phyloP scores from a whole-genome alignment of 2,888 invertebrate genomes.

The Lampropteryx suffumata region DNA sequence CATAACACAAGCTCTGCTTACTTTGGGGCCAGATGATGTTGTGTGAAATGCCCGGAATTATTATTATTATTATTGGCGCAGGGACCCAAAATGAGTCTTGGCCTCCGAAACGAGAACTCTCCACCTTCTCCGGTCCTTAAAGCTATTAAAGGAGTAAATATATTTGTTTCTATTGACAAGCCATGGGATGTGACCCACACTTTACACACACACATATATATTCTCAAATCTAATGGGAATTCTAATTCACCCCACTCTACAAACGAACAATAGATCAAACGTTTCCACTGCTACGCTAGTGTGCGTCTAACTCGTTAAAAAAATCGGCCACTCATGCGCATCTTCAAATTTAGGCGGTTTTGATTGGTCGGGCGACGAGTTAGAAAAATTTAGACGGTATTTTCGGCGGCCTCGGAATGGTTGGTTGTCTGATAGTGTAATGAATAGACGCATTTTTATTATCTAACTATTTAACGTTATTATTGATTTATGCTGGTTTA shows the following conservation, averaged over 20 bases:
- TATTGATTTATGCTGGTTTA: background rate
- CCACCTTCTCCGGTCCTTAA: too few relatives aligned
- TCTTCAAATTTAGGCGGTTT: conserved; percentile 46
- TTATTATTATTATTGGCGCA: too few relatives aligned
- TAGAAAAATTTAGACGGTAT: conserved; percentile 65
- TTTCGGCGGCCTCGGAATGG: conserved; percentile 41
- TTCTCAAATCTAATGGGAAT: conserved; percentile 21
- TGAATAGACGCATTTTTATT: conserved; percentile 9
- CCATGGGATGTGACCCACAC: conserved; percentile 5
- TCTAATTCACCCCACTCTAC: conserved; percentile 25
- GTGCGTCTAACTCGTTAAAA: conserved; percentile 65
- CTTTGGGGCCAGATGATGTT: too few relatives aligned
- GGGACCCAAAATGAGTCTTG: too few relatives aligned
- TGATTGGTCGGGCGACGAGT: conserved; percentile 51
- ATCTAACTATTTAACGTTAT: background rate
- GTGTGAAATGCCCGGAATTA: too few relatives aligned
- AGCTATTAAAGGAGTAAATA: background rate
- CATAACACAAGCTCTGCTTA: too few relatives aligned
- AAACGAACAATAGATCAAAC: conserved; percentile 15
- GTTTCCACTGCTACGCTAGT: conserved; percentile 36
- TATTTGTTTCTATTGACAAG: conserved; percentile 7
- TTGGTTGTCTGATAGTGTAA: conserved; percentile 7
- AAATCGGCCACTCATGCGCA: conserved; percentile 71
- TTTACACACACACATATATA: conserved; percentile 10
- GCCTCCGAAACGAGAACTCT: too few relatives aligned